These are phyloP conservation scores for Fregetta grallaria DNA, from an alignment of 2,113 vertebrate species.

Conservation along the genomic window DNA sequence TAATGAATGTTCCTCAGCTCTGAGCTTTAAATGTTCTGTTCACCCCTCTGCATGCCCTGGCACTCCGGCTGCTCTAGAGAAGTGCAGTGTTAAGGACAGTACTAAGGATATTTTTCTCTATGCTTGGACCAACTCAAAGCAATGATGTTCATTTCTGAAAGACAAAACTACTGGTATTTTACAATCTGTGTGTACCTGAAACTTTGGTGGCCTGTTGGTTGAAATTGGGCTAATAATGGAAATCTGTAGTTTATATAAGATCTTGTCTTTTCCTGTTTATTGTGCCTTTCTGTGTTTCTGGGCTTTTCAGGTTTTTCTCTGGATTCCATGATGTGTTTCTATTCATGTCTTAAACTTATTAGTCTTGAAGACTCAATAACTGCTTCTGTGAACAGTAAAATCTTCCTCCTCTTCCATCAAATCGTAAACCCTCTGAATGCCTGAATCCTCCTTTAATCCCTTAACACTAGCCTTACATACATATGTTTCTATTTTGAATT, in stretches of 20 bases:
- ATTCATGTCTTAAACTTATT: not conserved
- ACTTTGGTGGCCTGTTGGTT: not conserved
- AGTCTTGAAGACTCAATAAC: not conserved
- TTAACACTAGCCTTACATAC: not conserved
- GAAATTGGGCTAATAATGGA: not conserved
- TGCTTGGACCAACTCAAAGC: not conserved
- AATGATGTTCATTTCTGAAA: fast-evolving
- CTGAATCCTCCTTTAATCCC: not conserved
- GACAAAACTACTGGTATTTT: not conserved
- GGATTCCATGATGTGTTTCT: not conserved
- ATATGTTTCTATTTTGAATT: not conserved
- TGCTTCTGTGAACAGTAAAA: not conserved
- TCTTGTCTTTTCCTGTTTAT: not conserved
- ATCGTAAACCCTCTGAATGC: not conserved
- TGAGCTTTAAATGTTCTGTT: not conserved
- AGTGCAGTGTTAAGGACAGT: not conserved
- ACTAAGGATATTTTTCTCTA: not conserved
- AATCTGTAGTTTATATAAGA: not conserved
- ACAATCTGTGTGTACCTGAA: not conserved
- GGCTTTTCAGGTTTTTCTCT: not conserved
- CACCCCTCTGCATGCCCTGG: not conserved
- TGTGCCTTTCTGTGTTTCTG: not conserved
- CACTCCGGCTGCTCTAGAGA: not conserved
- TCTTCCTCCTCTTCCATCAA: not conserved
- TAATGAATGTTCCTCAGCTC: not conserved